Evolutionary conservation across 2,113 vertebrate genomes (phyloP).

Genomic region (Corythornis cristatus): DNA sequence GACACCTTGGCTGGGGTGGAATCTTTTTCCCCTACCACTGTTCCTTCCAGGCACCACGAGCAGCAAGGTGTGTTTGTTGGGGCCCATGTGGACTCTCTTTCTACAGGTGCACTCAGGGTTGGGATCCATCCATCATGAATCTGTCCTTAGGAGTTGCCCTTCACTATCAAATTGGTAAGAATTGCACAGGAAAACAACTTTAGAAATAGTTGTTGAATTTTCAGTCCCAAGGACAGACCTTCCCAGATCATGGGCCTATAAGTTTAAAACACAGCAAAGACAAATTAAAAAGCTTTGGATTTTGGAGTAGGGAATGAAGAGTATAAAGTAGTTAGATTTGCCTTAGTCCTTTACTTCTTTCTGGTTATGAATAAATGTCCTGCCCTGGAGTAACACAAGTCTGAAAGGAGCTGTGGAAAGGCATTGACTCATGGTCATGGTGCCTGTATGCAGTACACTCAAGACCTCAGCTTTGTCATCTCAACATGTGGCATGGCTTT

Average conservation of each 20-base stretch:
- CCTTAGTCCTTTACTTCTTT: background rate
- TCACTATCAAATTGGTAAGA: background rate
- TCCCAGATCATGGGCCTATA: background rate
- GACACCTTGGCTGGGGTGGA: background rate
- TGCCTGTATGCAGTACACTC: no score
- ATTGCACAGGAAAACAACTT: background rate
- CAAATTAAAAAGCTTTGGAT: background rate
- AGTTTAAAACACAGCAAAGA: background rate
- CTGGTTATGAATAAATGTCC: background rate
- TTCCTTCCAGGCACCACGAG: accelerated
- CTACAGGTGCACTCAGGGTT: no score
- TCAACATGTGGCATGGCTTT: background rate
- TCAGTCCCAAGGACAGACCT: background rate
- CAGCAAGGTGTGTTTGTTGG: background rate
- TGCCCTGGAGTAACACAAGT: background rate
- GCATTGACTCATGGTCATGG: accelerated
- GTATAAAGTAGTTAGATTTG: background rate
- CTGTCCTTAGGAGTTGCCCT: background rate
- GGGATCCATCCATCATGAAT: background rate
- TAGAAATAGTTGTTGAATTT: background rate
- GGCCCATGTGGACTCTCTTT: background rate
- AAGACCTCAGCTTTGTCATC: background rate
- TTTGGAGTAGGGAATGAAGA: background rate
- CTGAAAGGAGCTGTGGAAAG: background rate
- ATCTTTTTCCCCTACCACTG: background rate